Percentiles rank a stretch among this genome's conserved stretches.
Conservation (phyloP, 2,888 invertebrate species). For the Stenodera caucasica region DNA sequence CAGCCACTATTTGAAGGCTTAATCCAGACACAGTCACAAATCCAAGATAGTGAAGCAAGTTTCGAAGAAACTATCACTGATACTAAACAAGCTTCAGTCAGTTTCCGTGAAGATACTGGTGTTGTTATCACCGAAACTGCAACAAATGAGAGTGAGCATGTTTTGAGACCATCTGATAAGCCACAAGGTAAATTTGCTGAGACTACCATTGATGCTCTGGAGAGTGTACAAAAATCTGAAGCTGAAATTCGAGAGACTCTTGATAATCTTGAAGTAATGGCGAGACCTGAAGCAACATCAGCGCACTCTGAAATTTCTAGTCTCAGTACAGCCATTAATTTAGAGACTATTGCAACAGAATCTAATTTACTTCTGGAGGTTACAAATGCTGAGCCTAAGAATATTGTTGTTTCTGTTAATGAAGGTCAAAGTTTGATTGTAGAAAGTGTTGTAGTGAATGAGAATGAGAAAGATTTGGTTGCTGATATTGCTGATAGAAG, state of each 20-base stretch:
- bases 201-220: conserved; percentile 51
- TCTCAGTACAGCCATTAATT: conserved; percentile 53
- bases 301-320: conserved; percentile 50
- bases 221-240: conserved; percentile 58
- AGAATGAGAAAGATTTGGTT: conserved; percentile 54
- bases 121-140: conserved; percentile 58
- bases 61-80: conserved; percentile 53
- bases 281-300: conserved; percentile 44
- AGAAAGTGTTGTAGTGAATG: conserved; percentile 57
- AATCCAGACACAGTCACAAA: conserved; percentile 51
- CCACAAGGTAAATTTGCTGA: conserved; percentile 50
- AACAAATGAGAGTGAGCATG: conserved; percentile 56
- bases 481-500: conserved; percentile 48
- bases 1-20: conserved; percentile 56
- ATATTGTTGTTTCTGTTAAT: conserved; percentile 52
- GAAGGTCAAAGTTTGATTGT: conserved; percentile 55
- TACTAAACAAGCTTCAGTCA: conserved; percentile 53
- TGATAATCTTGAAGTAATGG: conserved; percentile 48
- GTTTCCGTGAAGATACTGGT: conserved; percentile 53
- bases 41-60: conserved; percentile 53
- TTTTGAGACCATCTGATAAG: conserved; percentile 47
- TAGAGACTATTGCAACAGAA: conserved; percentile 56
- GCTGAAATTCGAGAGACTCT: conserved; percentile 53
- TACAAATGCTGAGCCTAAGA: conserved; percentile 50
- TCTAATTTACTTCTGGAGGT: conserved; percentile 50